Evolutionary conservation across 1,140 invertebrate species (phyloP), one percentile per base, ranked within the genome.

Genomic region (Drosophila lacteicornis): DNA sequence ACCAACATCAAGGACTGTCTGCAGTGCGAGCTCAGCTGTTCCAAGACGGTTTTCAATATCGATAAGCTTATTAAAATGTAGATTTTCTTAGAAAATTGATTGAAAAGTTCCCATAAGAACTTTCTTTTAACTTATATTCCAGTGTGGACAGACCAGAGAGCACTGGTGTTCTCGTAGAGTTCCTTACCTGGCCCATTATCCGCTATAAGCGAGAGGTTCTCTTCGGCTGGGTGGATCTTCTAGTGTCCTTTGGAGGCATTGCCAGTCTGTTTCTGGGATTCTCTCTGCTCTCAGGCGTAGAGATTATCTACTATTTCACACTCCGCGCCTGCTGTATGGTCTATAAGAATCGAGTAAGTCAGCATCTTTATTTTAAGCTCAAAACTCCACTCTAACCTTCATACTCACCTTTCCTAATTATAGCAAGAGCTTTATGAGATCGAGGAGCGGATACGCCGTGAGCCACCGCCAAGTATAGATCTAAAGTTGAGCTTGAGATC

Each of bases 191-290:
- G 96, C 96, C 96, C 1, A 95, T 96, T 93, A 95, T 96, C 11
- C 92, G 95, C 4, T 96, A 96, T 80, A 96, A 96, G 82, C 94
- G 96, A 25, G 95, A 96, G 90, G 95, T 96, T 3, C 93, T 96
- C 19, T 96, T 97, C 81, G 96, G 96, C 49, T 96, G 96, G 96
- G 95, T 96, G 0, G 96, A 97, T 93, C 93, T 97, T 45, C 83
- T 96, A 45, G 96, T 93, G n/a, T 94, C 93, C 0, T 94, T 94
- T 65, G 93, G 94, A 4, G 92, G 92, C 27, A 96, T 96, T 60
- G 96, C 96, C 8, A 96, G 96, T 9, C 93, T 96, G 3, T 97
- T 97, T 91, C 91, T 97, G 0, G 96, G 96, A 0, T 97, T 96
- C 90, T 96, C 95, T 17, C 85, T 97, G 30, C 91, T 97, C 2